A percentile compares a stretch with the other conserved stretches of the same genome.
Conservation (phyloP, 2,113 vertebrate genomes). For the Jaculus jaculus region DNA sequence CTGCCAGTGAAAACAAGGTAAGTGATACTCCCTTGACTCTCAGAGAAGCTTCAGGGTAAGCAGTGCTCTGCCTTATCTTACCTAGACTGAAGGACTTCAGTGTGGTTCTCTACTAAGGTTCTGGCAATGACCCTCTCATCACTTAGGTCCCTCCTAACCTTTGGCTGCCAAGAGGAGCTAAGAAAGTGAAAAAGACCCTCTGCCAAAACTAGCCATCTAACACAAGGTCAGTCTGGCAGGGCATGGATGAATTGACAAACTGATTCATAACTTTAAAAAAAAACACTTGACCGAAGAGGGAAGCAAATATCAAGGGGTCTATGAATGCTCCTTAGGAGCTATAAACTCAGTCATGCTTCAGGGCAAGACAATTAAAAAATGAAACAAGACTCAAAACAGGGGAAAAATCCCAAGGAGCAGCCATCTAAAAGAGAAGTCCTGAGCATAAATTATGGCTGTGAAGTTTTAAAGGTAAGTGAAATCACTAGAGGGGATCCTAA, state of each 20-base stretch:
- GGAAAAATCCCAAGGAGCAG: not conserved
- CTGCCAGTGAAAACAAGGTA: not conserved
- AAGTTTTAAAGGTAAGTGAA: constrained; percentile 45
- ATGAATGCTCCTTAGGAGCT: constrained; percentile 59
- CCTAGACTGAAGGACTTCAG: not conserved
- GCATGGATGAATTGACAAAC: not conserved
- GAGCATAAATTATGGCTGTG: constrained; percentile 53
- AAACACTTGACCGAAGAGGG: constrained; percentile 15
- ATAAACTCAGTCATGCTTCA: constrained; percentile 14
- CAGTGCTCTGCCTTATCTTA: not conserved
- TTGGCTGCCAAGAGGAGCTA: not conserved
- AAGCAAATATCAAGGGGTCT: constrained; percentile 51
- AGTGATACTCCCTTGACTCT: not conserved
- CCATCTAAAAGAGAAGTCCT: constrained; percentile 23
- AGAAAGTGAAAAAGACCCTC: not conserved
- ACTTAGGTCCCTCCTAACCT: not conserved
- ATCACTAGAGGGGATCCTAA: constrained; percentile 37
- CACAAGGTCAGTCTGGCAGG: not conserved
- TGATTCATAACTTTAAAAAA: constrained; percentile 54
- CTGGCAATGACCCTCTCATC: not conserved
- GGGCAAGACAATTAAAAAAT: constrained; percentile 47
- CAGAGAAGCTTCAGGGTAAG: not conserved
- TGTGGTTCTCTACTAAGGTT: not conserved
- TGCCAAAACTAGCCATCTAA: not conserved
- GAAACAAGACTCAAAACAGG: constrained; percentile 32